phyloP scores from a whole-genome alignment of 1,140 invertebrate genomes.

The Euwallacea fornicatus region DNA sequence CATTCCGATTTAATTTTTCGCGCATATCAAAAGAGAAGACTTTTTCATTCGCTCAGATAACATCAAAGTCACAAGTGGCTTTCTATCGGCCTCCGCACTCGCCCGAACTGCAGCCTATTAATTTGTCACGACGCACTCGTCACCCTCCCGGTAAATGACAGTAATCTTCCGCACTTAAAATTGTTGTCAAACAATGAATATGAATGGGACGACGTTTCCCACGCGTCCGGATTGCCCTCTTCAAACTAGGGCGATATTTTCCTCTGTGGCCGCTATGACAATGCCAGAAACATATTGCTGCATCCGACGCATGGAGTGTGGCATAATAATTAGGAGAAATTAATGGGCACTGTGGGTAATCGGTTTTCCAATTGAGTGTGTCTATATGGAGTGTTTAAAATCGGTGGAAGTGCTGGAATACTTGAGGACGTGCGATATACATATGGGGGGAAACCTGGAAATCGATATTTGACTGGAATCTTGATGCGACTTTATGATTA shows the following conservation, averaged over 20 bases:
- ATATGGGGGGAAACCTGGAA: too few species aligned
- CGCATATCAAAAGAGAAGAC: too few species aligned
- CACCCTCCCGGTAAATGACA: constrained; percentile 39
- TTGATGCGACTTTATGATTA: too few species aligned
- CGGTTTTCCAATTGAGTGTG: neutral
- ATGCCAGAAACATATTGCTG: constrained; percentile 49
- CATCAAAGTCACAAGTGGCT: constrained; percentile 7
- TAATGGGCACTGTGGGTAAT: constrained; percentile 30
- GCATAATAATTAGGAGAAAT: constrained; percentile 50
- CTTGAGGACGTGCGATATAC: too few species aligned
- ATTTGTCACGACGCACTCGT: constrained; percentile 25
- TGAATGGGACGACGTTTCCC: constrained; percentile 48
- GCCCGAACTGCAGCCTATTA: constrained; percentile 20
- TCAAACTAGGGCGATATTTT: constrained; percentile 52
- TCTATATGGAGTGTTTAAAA: too few species aligned
- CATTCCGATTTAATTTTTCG: neutral
- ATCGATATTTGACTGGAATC: too few species aligned
- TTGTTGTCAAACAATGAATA: constrained; percentile 49
- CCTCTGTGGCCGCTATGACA: constrained; percentile 46
- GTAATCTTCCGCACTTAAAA: constrained; percentile 48
- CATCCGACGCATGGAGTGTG: constrained; percentile 47
- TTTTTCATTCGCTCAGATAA: too few species aligned
- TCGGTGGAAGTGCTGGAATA: too few species aligned
- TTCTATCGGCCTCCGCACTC: constrained; percentile 13
- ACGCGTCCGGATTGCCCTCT: constrained; percentile 32